A percentile compares a stretch with the other conserved stretches of the same genome.
Conservation (phyloP, 2,113 vertebrate genomes). For the Columbina picui region DNA sequence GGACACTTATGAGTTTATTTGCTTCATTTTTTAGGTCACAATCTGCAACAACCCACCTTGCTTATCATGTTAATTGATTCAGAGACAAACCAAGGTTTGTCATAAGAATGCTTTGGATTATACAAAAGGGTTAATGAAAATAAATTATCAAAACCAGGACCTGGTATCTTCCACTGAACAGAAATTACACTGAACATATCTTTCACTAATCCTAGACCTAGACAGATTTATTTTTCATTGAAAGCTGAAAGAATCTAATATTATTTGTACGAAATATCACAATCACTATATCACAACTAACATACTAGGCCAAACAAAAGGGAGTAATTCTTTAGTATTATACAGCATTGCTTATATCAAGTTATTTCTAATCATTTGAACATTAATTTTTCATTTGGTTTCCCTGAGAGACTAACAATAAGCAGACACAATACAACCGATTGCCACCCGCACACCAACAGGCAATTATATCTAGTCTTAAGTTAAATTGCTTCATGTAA, state of each 20-base stretch:
- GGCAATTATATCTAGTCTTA: constrained; percentile 79
- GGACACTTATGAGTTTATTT: not conserved
- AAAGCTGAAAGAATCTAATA: not conserved
- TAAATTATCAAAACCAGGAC: not conserved
- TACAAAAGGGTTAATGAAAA: not conserved
- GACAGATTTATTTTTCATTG: not conserved
- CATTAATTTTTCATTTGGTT: not conserved
- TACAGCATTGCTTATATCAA: not conserved
- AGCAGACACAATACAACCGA: not conserved
- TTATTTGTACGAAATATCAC: not conserved
- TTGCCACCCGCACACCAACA: constrained; percentile 71
- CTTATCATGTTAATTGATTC: not conserved
- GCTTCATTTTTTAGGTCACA: not conserved
- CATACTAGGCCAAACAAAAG: not conserved
- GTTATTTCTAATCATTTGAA: not conserved
- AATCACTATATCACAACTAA: not conserved
- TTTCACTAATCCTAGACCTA: not conserved
- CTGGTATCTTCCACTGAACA: not conserved
- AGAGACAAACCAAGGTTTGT: not conserved
- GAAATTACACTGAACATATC: not conserved
- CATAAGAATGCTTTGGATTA: not conserved
- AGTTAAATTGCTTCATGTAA: constrained; percentile 77
- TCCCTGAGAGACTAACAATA: not conserved
- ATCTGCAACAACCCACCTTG: not conserved
- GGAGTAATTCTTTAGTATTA: not conserved